Evolutionary conservation across 2,113 vertebrate species (phyloP).

Genomic region (Anolis carolinensis): DNA sequence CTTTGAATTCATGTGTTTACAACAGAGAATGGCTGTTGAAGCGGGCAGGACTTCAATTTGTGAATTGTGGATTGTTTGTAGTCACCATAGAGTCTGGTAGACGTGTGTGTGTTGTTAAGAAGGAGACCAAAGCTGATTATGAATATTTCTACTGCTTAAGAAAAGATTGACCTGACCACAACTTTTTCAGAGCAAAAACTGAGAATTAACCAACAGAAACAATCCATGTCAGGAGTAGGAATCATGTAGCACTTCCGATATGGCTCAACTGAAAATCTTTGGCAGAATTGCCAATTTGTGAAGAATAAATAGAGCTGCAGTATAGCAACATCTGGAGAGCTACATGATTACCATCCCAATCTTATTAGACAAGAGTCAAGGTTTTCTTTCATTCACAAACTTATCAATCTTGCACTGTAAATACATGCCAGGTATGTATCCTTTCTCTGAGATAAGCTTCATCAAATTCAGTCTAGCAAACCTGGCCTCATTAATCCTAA

Average conservation of each 20-base stretch:
- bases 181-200: background rate
- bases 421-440: background rate
- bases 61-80: background rate
- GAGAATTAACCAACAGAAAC: background rate
- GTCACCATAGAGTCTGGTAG: background rate
- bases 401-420: background rate
- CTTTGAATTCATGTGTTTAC: no score
- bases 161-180: conserved; percentile 3
- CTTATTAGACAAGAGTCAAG: background rate
- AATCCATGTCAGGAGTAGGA: background rate
- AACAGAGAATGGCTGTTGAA: no score
- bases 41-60: fast-evolving
- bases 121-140: conserved; percentile 15
- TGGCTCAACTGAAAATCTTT: background rate
- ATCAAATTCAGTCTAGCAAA: background rate
- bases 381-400: background rate
- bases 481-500: background rate
- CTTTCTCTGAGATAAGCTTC: background rate
- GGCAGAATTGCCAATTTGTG: no score
- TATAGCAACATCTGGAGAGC: no score
- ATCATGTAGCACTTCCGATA: background rate
- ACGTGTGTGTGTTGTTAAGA: background rate
- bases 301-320: no score
- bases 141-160: conserved; percentile 20
- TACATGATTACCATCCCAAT: no score